Percentiles rank a stretch among this genome's conserved stretches.
Conservation (phyloP, 2,888 invertebrate species). For the Drosophila kokeensis region DNA sequence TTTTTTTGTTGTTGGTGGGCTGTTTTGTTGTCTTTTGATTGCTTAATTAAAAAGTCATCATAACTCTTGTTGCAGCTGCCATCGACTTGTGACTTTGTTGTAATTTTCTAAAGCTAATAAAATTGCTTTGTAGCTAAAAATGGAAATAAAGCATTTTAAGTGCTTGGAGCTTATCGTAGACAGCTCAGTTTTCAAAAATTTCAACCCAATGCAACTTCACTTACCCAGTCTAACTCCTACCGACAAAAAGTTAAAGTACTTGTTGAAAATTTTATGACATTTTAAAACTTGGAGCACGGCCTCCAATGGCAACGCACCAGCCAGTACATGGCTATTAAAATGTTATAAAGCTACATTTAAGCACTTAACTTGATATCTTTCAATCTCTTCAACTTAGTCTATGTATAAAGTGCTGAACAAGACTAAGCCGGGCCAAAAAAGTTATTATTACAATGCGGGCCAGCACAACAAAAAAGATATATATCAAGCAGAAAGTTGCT, state of each 20-base stretch:
- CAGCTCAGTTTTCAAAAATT: conserved; percentile 63
- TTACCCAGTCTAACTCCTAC: conserved; percentile 1
- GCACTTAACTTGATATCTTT: conserved; percentile 75
- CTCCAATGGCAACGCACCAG: conserved; percentile 26
- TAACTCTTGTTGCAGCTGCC: conserved; percentile 77
- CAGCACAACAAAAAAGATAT: conserved; percentile 26
- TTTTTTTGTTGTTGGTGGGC: conserved; percentile 29
- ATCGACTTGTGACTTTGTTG: conserved; percentile 68
- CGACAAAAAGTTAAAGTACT: conserved; percentile 66
- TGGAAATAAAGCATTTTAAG: conserved; percentile 79
- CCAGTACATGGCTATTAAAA: conserved; percentile 64
- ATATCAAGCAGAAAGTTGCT: conserved; percentile 30
- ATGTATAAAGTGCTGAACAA: conserved; percentile 32
- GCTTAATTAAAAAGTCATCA: conserved; percentile 80
- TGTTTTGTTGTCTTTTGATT: conserved; percentile 58
- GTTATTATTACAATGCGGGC: conserved; percentile 56
- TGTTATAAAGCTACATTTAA: conserved; percentile 77
- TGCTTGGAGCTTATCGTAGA: conserved; percentile 72
- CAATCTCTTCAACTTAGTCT: conserved; percentile 68
- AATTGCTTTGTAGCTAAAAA: conserved; percentile 75
- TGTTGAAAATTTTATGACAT: conserved; percentile 80
- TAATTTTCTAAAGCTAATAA: conserved; percentile 80
- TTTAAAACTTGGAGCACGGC: conserved; percentile 63
- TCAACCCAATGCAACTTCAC: conserved; percentile 45
- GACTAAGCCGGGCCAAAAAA: conserved; percentile 45